phyloP scores from a whole-genome alignment of 2,797 vertebrate genomes.

The Halcyon chelicuti region DNA sequence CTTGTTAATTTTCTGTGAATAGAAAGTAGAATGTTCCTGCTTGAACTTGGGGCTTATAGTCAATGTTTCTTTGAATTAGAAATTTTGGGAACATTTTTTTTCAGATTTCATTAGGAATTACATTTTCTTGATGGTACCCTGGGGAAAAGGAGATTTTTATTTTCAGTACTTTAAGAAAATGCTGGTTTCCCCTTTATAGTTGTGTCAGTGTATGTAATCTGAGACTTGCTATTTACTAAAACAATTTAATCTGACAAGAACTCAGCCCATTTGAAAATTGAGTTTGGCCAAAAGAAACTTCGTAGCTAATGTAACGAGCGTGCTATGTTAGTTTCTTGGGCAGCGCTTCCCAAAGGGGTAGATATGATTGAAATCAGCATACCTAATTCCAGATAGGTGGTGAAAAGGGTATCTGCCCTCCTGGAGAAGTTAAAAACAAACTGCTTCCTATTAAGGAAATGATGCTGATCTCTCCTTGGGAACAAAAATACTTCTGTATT shows the following conservation, averaged over 20 bases:
- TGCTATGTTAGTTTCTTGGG: not conserved
- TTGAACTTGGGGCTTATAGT: not conserved
- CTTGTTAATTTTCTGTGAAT: not conserved
- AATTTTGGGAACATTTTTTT: not conserved
- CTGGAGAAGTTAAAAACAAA: not conserved
- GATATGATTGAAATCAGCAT: rapidly evolving
- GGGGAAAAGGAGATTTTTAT: not conserved
- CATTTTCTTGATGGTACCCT: not conserved
- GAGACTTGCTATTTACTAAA: not conserved
- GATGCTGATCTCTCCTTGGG: not conserved
- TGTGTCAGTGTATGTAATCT: not conserved
- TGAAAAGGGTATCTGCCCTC: not conserved
- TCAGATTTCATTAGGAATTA: not conserved
- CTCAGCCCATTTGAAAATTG: not conserved
- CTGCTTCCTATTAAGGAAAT: not conserved
- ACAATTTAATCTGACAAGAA: not conserved
- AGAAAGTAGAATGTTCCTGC: not conserved
- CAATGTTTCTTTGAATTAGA: not conserved
- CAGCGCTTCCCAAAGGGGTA: not conserved
- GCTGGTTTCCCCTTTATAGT: not conserved
- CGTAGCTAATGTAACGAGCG: not conserved
- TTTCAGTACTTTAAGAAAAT: not conserved
- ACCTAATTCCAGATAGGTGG: not conserved
- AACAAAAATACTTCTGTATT: not conserved
- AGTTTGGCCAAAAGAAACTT: not conserved